These are phyloP conservation scores for Tortricodes alternella DNA, from an alignment of 2,888 invertebrate species.

Conservation along the genomic window DNA sequence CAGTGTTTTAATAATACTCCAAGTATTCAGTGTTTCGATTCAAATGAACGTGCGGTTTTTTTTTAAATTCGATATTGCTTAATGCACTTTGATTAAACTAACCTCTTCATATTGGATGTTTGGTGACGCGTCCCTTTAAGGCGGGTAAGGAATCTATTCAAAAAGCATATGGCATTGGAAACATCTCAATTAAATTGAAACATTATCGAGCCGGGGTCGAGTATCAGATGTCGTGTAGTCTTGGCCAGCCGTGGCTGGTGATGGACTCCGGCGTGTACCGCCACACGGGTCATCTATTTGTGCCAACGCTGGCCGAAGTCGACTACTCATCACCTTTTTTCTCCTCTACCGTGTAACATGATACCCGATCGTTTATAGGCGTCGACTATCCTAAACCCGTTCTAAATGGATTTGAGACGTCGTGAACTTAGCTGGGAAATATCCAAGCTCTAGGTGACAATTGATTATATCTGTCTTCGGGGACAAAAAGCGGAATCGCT, in stretches of 20 bases:
- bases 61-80: too few relatives aligned
- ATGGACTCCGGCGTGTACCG: slow-evolving; percentile 49
- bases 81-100: too few relatives aligned
- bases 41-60: too few relatives aligned
- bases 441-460: slow-evolving; percentile 74
- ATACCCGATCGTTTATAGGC: slow-evolving; percentile 76
- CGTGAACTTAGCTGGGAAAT: slow-evolving; percentile 68
- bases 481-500: slow-evolving; percentile 77
- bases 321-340: slow-evolving; percentile 79
- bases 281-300: slow-evolving; percentile 62
- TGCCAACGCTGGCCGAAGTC: slow-evolving; percentile 61
- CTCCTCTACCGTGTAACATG: slow-evolving; percentile 64
- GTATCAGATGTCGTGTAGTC: slow-evolving; percentile 49
- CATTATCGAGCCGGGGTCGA: slow-evolving; percentile 50
- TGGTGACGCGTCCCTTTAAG: not conserved
- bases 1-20: too few relatives aligned
- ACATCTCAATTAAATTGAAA: slow-evolving; percentile 44
- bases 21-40: too few relatives aligned
- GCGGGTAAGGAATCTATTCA: not conserved
- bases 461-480: slow-evolving; percentile 71
- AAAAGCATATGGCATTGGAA: slow-evolving; percentile 5
- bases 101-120: not conserved
- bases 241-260: slow-evolving; percentile 47
- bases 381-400: slow-evolving; percentile 70
- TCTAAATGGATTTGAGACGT: slow-evolving; percentile 69